Percentiles rank a stretch among this genome's conserved stretches.
These are phyloP conservation scores for Cosmopolites sordidus DNA, from an alignment of 2,888 invertebrate species.

Conservation along the genomic window DNA sequence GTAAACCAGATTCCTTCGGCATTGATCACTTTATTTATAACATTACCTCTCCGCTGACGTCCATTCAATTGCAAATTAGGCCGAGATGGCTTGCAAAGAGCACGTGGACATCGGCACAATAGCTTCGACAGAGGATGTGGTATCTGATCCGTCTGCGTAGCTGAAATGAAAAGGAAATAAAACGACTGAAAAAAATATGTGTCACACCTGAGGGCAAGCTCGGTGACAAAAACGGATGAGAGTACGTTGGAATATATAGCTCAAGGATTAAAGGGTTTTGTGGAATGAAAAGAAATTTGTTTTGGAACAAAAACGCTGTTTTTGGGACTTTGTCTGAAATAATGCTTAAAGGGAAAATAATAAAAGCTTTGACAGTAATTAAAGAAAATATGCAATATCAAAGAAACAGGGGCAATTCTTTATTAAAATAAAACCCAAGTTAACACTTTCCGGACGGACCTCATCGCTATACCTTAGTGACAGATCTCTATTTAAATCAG, in stretches of 20 bases:
- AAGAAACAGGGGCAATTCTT: too few species aligned
- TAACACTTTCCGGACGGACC: too few species aligned
- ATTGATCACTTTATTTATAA: conserved; percentile 39
- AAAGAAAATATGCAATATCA: too few species aligned
- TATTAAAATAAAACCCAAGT: too few species aligned
- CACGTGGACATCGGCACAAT: conserved; percentile 33
- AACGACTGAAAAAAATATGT: conserved; percentile 12
- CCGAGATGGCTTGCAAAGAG: conserved; percentile 30
- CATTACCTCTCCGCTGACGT: conserved; percentile 32
- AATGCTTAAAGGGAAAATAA: too few species aligned
- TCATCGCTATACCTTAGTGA: too few species aligned
- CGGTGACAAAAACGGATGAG: conserved; percentile 13
- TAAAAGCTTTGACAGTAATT: too few species aligned
- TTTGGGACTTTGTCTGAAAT: too few species aligned
- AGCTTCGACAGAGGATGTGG: conserved; percentile 24
- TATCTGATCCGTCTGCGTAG: conserved; percentile 23
- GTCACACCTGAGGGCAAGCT: conserved; percentile 25
- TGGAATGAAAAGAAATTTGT: background rate
- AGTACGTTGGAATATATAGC: conserved; percentile 3
- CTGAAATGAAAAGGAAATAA: conserved; percentile 18
- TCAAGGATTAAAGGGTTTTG: background rate
- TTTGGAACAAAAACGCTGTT: too few species aligned
- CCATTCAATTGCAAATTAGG: conserved; percentile 39
- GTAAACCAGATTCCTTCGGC: conserved; percentile 28
- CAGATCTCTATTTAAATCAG: too few species aligned